Percentiles rank a stretch among this genome's conserved stretches.
Conservation (phyloP, 1,140 invertebrate genomes). For the Microvelia longipes region DNA sequence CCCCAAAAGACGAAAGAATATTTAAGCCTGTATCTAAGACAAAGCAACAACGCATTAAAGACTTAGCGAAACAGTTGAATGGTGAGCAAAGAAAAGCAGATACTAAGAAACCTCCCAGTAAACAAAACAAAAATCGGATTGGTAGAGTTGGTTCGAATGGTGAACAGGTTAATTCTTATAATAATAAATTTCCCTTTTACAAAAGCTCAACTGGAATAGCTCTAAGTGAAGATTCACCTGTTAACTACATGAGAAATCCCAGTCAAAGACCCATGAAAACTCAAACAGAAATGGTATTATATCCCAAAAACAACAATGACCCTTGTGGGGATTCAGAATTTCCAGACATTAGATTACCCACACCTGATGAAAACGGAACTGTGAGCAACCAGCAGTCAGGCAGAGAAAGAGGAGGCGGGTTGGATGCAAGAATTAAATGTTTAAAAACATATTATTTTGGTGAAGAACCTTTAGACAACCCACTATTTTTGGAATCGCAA, state of each 20-base stretch:
- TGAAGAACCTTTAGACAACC: slow-evolving; percentile 52
- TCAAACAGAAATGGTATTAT: slow-evolving; percentile 39
- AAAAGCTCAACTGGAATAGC: slow-evolving; percentile 17
- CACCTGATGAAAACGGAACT: slow-evolving; percentile 26
- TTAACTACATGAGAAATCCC: slow-evolving; percentile 41
- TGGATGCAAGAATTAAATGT: slow-evolving; percentile 59
- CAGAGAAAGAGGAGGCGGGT: slow-evolving; percentile 39
- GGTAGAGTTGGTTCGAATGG: not conserved
- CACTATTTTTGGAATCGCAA: slow-evolving; percentile 46
- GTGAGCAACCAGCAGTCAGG: slow-evolving; percentile 19
- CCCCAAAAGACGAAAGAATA: slow-evolving; percentile 7
- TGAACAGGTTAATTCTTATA: slow-evolving; percentile 9
- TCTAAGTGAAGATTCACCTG: slow-evolving; percentile 36
- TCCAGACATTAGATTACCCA: slow-evolving; percentile 29
- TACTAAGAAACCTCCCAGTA: not conserved
- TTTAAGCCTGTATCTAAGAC: slow-evolving; percentile 6
- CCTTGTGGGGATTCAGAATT: slow-evolving; percentile 31
- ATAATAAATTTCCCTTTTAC: slow-evolving; percentile 35
- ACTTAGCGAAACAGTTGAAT: slow-evolving; percentile 17
- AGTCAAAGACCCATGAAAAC: slow-evolving; percentile 33
- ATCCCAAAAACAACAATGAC: slow-evolving; percentile 35
- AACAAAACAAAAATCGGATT: not conserved
- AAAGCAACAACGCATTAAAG: slow-evolving; percentile 15
- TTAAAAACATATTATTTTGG: slow-evolving; percentile 57
- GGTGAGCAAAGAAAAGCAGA: not conserved